phyloP scores from a whole-genome alignment of 2,113 vertebrate species.

The Lanius ludovicianus region DNA sequence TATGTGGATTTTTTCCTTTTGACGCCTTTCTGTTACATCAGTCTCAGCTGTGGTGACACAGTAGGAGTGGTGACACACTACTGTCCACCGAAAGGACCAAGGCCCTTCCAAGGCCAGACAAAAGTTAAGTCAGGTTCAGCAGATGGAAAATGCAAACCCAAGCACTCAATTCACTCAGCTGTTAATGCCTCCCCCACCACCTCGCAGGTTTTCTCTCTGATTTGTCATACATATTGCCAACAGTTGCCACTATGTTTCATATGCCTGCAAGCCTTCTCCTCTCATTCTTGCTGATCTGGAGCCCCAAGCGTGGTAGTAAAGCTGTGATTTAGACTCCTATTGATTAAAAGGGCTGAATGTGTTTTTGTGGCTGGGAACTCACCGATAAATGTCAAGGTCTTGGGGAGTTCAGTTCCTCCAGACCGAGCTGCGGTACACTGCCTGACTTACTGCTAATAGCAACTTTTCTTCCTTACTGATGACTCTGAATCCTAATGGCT shows the following conservation, averaged over 20 bases:
- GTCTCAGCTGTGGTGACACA: neutral
- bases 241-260: neutral
- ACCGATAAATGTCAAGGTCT: neutral
- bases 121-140: neutral
- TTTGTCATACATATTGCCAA: neutral
- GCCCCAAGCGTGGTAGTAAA: neutral
- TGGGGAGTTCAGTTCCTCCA: neutral
- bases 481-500: neutral
- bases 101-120: neutral
- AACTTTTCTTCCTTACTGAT: neutral
- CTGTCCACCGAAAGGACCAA: rapidly evolving
- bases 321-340: neutral
- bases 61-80: rapidly evolving
- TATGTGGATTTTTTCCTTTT: neutral
- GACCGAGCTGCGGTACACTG: neutral
- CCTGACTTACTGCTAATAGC: neutral
- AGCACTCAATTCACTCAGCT: neutral
- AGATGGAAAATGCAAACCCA: neutral
- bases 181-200: neutral
- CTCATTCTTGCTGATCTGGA: neutral
- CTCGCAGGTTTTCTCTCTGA: neutral
- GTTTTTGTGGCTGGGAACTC: neutral
- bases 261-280: neutral
- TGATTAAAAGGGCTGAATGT: neutral
- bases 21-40: neutral